phyloP scores from a whole-genome alignment of 2,797 vertebrate genomes.

The Paguma larvata region DNA sequence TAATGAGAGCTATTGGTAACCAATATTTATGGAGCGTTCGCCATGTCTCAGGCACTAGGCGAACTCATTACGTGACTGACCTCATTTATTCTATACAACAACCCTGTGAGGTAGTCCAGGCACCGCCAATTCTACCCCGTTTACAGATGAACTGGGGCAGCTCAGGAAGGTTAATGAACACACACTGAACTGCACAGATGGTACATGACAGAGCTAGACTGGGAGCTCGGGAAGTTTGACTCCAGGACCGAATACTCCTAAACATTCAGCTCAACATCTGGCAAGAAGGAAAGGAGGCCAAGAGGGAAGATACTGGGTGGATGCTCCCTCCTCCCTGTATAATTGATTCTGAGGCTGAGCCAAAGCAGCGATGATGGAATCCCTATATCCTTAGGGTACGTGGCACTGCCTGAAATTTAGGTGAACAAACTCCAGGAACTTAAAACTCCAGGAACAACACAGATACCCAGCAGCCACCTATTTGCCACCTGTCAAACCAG shows the following conservation, averaged over 20 bases:
- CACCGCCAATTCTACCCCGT: not conserved
- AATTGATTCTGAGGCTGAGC: slow-evolving; percentile 20
- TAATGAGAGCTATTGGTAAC: not conserved
- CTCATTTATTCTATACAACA: not conserved
- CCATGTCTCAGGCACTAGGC: not conserved
- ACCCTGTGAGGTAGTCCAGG: not conserved
- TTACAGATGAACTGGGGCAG: not conserved
- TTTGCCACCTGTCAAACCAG: not conserved
- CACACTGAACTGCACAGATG: not conserved
- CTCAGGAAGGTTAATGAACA: not conserved
- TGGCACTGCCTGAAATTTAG: not conserved
- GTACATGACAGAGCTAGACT: not conserved
- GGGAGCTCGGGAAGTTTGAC: not conserved
- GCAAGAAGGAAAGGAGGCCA: not conserved
- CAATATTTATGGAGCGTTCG: not conserved
- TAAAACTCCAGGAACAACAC: not conserved
- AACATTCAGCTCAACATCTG: not conserved
- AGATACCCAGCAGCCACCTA: not conserved
- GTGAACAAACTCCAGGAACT: not conserved
- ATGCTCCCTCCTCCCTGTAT: not conserved
- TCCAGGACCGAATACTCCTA: not conserved
- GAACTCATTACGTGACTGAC: not conserved
- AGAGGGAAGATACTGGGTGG: not conserved
- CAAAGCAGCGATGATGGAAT: not conserved
- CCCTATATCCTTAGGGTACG: slow-evolving; percentile 52